Evolutionary conservation across 2,113 vertebrate species (phyloP), one percentile per base, ranked within the genome.

Genomic region (Beaufortia kweichowensis): DNA sequence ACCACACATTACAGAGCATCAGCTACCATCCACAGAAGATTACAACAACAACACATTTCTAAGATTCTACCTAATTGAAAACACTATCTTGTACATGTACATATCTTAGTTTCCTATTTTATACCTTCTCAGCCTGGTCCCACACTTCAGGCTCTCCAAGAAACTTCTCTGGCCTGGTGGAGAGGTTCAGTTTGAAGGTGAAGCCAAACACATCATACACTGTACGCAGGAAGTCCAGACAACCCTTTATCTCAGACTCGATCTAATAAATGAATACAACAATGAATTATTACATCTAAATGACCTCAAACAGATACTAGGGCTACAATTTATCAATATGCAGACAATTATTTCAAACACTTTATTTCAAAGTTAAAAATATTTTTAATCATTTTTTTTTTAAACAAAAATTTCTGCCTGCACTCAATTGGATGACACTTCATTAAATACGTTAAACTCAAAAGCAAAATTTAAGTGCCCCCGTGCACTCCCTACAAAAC

Each of bases 131-230:
- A 57, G 97, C 97, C 81, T 93, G 91, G 85, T 96, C 93, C 97
- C 97, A 98, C 33, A 98, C 86, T 81, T 91, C 91, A 61, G 92
- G 84, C 33, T 98, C 96, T 69, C 97, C 97, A 66, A 99, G 92
- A 82, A 94, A 99, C 83, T 98, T 98, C 87, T 98, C 96, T 7
- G 97, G 97, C 68, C 96, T 92, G 61, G 97, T 99, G 75, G 97
- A 98, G 60, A 99, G 95, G 87, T 98, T 95, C 77, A 99, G 89
- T 90, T 98, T 98, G 88, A 99, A 98, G 1, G 92, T 95, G 91
- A 99, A 99, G 83, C 96, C 97, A 76, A 99, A 98, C 65, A 95
- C 92, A 1, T 86, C 85, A 62, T 98, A 98, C 8, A 99, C 96
- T 0, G 94, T 79, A n/a, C 93, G 93, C 64, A 99, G 88, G 87